A percentile compares a stretch with the other conserved stretches of the same genome.
Evolutionary conservation across 2,113 vertebrate species (phyloP).

Genomic region (Lophius piscatorius): DNA sequence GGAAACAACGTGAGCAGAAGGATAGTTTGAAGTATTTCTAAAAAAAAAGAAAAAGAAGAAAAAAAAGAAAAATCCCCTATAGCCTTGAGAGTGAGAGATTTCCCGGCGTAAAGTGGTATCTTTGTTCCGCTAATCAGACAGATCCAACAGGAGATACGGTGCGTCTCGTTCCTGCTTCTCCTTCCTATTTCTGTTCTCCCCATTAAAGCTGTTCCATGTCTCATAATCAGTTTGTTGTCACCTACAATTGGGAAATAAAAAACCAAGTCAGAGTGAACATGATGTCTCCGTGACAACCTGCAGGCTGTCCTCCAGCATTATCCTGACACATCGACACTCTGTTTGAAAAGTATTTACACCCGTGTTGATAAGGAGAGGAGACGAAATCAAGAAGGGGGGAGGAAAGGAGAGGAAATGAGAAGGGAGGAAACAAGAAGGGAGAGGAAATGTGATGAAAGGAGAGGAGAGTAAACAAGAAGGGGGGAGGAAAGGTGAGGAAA

Average conservation of each 20-base stretch:
- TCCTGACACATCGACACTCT: constrained; percentile 1
- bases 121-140: constrained; percentile 49
- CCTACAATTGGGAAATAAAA: constrained; percentile 30
- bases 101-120: constrained; percentile 50
- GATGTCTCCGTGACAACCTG: constrained; percentile 11
- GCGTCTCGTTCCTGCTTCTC: not conserved
- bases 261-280: not conserved
- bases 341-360: not conserved
- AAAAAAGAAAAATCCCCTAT: constrained; percentile 29
- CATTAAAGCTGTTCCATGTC: constrained; percentile 7
- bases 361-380: not conserved
- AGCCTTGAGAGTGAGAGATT: constrained; percentile 52
- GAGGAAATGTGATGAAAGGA: too few species aligned
- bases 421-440: too few species aligned
- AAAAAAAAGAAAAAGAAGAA: constrained; percentile 4
- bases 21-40: constrained; percentile 40
- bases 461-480: too few species aligned
- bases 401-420: not conserved
- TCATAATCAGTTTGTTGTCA: constrained; percentile 31
- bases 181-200: not conserved
- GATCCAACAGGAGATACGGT: constrained; percentile 42
- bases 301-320: constrained; percentile 9
- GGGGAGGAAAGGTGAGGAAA: too few species aligned
- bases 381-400: too few species aligned
- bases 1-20: not conserved